Evolutionary conservation across 2,113 vertebrate genomes (phyloP), one percentile per base, ranked within the genome.

Genomic region (Oncorhynchus masou): DNA sequence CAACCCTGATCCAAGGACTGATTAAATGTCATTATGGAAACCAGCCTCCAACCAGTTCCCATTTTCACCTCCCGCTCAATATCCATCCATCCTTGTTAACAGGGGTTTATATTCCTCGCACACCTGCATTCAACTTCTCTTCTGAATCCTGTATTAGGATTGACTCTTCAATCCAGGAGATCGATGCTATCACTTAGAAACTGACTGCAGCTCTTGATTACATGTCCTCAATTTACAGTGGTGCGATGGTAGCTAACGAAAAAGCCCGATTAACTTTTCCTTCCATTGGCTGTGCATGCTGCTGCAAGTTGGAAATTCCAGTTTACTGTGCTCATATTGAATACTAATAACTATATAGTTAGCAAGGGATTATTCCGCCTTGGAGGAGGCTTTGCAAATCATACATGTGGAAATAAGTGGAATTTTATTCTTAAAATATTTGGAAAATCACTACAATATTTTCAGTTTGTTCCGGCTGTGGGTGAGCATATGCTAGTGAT

Each of bases 101-200:
- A 34, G 19, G 29, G 67, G 27, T 39, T 39, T 68, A n/a, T 9
- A 34, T 69, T 71, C 75, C 79, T 79, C 57, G 64, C 70, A 70
- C 80, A 83, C 80, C 39, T 34, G 54, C 73, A 54, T 71, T 82
- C 73, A 75, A 75, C 59, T 70, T 72, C 81, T 71, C 74, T 86
- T 81, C 79, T 78, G 81, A 78, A 83, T 74, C 79, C 5, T 22
- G 77, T 86, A 91, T 92, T 87, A 90, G 88, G 85, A 92, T 87
- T 89, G 91, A 92, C 92, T 92, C 85, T 87, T 91, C 87, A 89
- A 90, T 92, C 87, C 88, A 79, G 73, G 84, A 77, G 85, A 90
- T 92, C 89, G 83, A 91, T 91, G 83, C 82, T 81, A 74, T 91
- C 89, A 90, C 88, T 92, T 92, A 89, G 80, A 68, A 51, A 65